phyloP scores from a whole-genome alignment of 2,797 vertebrate species.

The Myotis daubentonii region DNA sequence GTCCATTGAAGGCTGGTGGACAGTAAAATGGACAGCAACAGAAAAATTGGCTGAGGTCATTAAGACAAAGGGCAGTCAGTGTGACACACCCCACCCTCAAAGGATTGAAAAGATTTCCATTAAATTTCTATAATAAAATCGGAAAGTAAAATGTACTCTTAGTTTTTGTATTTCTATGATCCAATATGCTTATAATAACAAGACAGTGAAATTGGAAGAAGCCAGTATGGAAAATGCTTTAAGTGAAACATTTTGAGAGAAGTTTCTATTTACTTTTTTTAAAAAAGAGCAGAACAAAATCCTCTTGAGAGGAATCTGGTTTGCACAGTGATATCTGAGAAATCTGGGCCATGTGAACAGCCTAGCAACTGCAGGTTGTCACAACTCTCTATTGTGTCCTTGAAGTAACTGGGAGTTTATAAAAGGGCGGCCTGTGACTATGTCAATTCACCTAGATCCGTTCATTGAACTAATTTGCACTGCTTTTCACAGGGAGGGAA shows the following conservation, averaged over 20 bases:
- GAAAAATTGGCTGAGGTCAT: background rate
- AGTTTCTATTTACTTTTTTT: slow-evolving; percentile 27
- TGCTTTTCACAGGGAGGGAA: background rate
- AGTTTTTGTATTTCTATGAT: background rate
- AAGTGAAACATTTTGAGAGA: slow-evolving; percentile 13
- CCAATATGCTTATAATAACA: background rate
- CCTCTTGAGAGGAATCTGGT: background rate
- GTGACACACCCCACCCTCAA: background rate
- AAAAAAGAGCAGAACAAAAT: background rate
- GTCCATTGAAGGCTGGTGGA: background rate
- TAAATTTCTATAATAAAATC: slow-evolving; percentile 3
- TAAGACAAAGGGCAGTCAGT: background rate
- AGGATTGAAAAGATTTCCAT: background rate
- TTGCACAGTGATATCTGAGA: background rate
- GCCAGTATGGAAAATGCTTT: background rate
- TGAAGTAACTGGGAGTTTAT: background rate
- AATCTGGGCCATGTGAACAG: background rate
- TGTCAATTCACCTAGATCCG: background rate
- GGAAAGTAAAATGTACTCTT: background rate
- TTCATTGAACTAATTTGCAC: background rate
- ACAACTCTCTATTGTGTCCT: background rate
- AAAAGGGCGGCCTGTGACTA: background rate
- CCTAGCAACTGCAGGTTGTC: background rate
- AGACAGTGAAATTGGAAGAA: background rate
- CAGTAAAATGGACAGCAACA: background rate